Conservation (phyloP, 2,888 invertebrate species). For the Falcaria lacertinaria region DNA sequence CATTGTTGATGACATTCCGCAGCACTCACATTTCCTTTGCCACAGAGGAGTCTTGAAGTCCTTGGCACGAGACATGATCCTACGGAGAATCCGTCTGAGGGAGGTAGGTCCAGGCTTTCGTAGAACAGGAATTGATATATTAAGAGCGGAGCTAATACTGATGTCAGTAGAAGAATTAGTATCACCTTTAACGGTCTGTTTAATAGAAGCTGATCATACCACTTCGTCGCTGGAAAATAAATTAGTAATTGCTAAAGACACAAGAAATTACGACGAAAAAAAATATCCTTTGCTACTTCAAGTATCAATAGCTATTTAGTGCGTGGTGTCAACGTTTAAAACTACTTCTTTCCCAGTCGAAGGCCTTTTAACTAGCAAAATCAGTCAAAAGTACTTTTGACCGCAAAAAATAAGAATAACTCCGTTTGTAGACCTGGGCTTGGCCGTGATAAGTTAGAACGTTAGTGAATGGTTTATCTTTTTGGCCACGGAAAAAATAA, state of each 20-base stretch:
- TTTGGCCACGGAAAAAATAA: too few relatives aligned
- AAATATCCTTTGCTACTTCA: too few relatives aligned
- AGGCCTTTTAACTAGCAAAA: too few relatives aligned
- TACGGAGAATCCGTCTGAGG: slow-evolving; percentile 56
- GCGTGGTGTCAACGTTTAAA: too few relatives aligned
- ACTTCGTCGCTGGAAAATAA: slow-evolving; percentile 47
- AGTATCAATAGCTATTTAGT: too few relatives aligned
- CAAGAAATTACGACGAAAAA: too few relatives aligned
- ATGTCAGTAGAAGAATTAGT: slow-evolving; percentile 30
- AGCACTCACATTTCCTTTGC: slow-evolving; percentile 40
- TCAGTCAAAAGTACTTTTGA: too few relatives aligned
- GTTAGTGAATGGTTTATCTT: too few relatives aligned
- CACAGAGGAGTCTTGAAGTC: slow-evolving; percentile 52
- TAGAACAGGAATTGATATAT: slow-evolving; percentile 52
- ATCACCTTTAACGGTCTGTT: slow-evolving; percentile 55
- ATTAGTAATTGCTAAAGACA: neutral
- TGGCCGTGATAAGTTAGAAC: too few relatives aligned
- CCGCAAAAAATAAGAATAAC: too few relatives aligned
- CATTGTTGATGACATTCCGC: slow-evolving; percentile 66
- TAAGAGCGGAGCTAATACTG: slow-evolving; percentile 47
- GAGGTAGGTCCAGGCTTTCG: slow-evolving; percentile 36
- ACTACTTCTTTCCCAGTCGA: too few relatives aligned
- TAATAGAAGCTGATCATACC: slow-evolving; percentile 58
- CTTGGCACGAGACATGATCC: slow-evolving; percentile 60
- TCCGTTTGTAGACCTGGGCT: too few relatives aligned